phyloP scores from a whole-genome alignment of 2,888 invertebrate species.

The Marasmarcha lunaedactyla region DNA sequence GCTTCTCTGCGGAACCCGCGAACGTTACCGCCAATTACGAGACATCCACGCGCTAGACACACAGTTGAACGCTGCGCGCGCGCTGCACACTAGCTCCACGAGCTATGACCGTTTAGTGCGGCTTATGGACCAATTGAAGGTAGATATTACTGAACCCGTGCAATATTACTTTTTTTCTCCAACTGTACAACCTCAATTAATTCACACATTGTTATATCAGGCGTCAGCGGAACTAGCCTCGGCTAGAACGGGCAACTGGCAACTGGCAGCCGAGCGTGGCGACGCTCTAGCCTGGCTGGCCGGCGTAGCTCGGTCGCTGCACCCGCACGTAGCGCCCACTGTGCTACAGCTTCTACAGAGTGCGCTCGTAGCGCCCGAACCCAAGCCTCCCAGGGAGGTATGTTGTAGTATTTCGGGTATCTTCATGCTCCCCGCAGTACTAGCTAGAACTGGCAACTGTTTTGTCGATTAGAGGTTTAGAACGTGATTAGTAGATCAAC shows the following conservation, averaged over 20 bases:
- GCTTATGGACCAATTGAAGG: constrained; percentile 93
- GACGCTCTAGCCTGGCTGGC: constrained; percentile 85
- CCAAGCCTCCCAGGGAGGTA: constrained; percentile 16
- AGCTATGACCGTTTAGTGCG: constrained; percentile 93
- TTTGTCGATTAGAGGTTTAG: no score
- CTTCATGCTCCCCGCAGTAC: no score
- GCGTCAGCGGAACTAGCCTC: constrained; percentile 93
- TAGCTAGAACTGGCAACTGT: no score
- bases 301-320: constrained; percentile 85
- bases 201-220: no score
- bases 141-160: no score
- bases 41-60: constrained; percentile 94
- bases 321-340: constrained; percentile 92
- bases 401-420: background rate
- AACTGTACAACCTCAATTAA: no score
- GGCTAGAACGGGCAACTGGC: constrained; percentile 95
- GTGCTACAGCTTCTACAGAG: constrained; percentile 91
- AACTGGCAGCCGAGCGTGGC: constrained; percentile 77
- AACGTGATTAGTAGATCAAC: no score
- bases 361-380: constrained; percentile 76
- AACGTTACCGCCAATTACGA: constrained; percentile 92
- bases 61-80: constrained; percentile 80
- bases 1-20: constrained; percentile 94
- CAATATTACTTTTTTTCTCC: background rate
- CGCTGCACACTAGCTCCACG: constrained; percentile 61